A percentile compares a stretch with the other conserved stretches of the same genome.
These are phyloP conservation scores for Rhodophaea formosa DNA, from an alignment of 2,888 invertebrate species.

Conservation along the genomic window DNA sequence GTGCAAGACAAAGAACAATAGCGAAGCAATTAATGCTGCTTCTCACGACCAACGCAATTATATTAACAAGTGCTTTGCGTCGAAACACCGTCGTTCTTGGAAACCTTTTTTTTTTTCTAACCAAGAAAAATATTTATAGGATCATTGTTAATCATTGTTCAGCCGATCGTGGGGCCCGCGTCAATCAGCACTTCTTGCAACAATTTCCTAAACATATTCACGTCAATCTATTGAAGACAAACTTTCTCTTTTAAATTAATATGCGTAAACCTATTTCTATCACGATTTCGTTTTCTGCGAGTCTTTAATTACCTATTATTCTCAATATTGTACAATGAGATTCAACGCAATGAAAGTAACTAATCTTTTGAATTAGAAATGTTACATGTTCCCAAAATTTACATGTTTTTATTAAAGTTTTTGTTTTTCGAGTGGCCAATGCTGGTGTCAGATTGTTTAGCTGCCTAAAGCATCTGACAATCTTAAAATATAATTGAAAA, in stretches of 20 bases:
- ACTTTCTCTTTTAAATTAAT: slow-evolving; percentile 17
- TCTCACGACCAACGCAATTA: slow-evolving; percentile 60
- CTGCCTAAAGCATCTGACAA: no score
- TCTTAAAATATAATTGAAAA: no score
- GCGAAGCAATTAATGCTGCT: slow-evolving; percentile 52
- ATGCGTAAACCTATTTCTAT: slow-evolving; percentile 8
- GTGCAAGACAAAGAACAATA: slow-evolving; percentile 49
- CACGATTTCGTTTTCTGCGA: background rate
- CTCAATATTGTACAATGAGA: background rate
- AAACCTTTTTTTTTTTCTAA: slow-evolving; percentile 29
- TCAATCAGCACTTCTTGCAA: slow-evolving; percentile 25
- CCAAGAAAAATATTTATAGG: slow-evolving; percentile 43
- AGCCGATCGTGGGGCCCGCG: slow-evolving; percentile 23
- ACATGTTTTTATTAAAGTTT: background rate
- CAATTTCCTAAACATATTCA: slow-evolving; percentile 20
- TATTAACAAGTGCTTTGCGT: slow-evolving; percentile 45
- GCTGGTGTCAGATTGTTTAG: no score
- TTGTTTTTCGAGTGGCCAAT: no score
- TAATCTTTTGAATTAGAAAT: background rate
- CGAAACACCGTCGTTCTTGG: slow-evolving; percentile 31
- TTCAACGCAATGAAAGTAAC: background rate
- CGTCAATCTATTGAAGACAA: background rate
- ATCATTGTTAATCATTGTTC: slow-evolving; percentile 42
- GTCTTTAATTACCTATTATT: slow-evolving; percentile 4
- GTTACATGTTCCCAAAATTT: background rate